Evolutionary conservation across 2,797 vertebrate species (phyloP), one percentile per base, ranked within the genome.

Genomic region (Babyrousa celebensis): DNA sequence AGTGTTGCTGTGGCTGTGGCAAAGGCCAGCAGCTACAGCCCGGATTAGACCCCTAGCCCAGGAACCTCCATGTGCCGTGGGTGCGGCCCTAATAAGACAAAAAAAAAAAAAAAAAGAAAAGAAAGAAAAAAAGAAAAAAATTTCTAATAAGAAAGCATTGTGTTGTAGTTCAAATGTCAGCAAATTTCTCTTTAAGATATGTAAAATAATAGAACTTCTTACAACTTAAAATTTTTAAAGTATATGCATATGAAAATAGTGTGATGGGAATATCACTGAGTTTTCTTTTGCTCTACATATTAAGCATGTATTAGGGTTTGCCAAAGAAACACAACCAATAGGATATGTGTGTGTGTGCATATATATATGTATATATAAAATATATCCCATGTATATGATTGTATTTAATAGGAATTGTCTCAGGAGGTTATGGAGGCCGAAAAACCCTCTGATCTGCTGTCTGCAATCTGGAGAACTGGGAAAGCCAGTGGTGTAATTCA

Each of bases 261-360:
- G 9, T 77, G 27, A 48, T 6, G 5, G 6, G 43, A 48, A 48
- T 48, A 48, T 48, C 43, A 48, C 43, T 48, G 43, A 48, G 4
- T 88, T 88, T 91, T 56, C 43, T 74, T 80, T 88, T 88, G n/a
- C 43, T 96, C 36, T 80, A 36, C 5, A 60, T 72, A 25, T 91
- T 85, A 63, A 54, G 40, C 58, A 89, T 67, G 23, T 29, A 29
- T 62, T 74, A 63, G 5, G 21, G 12, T 62, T 62, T 27, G 62
- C 56, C 70, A 74, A 25, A 74, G 56, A 87, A 62, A 48, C 12
- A 71, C 52, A 72, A 48, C 70, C 70, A 87, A 40, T 17, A n/a
- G 70, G 56, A 27, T 14, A 14, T 43, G 2, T 74, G 6, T 23
- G 40, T 72, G 68, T 6, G 9, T 20, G n/a, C n/a, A 70, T 43